Conservation (phyloP, 2,888 invertebrate species). For the Gortyna flavago region DNA sequence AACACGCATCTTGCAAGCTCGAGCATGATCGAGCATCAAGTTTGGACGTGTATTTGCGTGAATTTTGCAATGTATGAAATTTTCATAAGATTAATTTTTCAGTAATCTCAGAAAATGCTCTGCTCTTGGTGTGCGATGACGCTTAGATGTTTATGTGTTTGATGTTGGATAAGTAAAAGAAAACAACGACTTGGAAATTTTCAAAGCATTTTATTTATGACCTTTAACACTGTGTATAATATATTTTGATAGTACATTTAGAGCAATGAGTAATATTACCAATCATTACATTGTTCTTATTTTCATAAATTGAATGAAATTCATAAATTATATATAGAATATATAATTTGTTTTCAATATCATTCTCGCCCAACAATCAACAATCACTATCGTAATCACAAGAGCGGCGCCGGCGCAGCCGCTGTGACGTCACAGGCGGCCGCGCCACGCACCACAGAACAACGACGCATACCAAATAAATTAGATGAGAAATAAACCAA, state of each 20-base stretch:
- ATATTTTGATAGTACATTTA: conserved; percentile 91
- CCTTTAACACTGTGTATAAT: conserved; percentile 91
- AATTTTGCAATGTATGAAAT: too few species aligned
- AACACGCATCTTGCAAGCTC: too few species aligned
- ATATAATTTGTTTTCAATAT: conserved; percentile 86
- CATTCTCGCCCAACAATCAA: conserved; percentile 89
- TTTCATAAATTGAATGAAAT: conserved; percentile 89
- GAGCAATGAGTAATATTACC: conserved; percentile 91
- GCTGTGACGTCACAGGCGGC: conserved; percentile 64
- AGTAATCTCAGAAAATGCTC: too few species aligned
- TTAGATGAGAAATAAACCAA: conserved; percentile 75
- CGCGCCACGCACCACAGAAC: conserved; percentile 65
- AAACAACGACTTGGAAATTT: conserved; percentile 88
- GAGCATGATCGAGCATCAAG: too few species aligned
- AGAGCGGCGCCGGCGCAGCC: conserved; percentile 66
- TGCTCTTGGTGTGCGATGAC: too few species aligned
- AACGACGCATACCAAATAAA: conserved; percentile 76
- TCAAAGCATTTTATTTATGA: conserved; percentile 91
- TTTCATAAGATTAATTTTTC: too few species aligned
- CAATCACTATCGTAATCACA: conserved; percentile 88
- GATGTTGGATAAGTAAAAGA: conserved; percentile 57
- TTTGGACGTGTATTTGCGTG: too few species aligned
- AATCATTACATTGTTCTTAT: conserved; percentile 90
- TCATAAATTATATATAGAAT: conserved; percentile 89
- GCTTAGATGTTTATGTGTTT: not conserved